These are phyloP conservation scores for Eupithecia dodoneata DNA, from an alignment of 2,888 invertebrate species.

Conservation along the genomic window DNA sequence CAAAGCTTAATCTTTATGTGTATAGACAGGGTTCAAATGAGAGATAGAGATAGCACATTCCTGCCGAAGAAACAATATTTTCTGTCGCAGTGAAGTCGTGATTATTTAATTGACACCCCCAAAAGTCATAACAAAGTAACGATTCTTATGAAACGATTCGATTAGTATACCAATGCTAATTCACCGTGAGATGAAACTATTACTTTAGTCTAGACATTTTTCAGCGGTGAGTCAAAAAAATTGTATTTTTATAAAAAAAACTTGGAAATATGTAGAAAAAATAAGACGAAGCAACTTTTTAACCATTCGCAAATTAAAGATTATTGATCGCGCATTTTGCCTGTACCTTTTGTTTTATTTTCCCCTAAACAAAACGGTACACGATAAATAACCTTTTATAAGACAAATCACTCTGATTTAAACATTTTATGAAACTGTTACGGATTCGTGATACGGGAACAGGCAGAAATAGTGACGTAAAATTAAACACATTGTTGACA, in stretches of 20 bases:
- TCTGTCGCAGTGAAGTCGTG: constrained; percentile 1
- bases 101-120: constrained; percentile 1
- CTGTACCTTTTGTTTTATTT: no score
- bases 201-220: not conserved
- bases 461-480: not conserved
- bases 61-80: not conserved
- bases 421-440: no score
- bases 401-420: no score
- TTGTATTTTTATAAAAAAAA: not conserved
- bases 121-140: not conserved
- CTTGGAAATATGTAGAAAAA: not conserved
- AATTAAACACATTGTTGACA: not conserved
- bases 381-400: not conserved
- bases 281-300: not conserved
- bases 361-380: no score
- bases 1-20: not conserved
- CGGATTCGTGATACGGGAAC: not conserved
- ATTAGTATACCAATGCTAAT: not conserved
- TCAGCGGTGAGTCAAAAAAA: not conserved
- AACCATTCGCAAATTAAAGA: no score
- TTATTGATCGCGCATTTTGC: no score
- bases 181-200: not conserved
- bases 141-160: constrained; percentile 8
- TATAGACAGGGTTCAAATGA: not conserved
- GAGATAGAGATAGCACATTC: not conserved